phyloP scores from a whole-genome alignment of 1,140 invertebrate genomes.

The Zaprionus gabonicus region DNA sequence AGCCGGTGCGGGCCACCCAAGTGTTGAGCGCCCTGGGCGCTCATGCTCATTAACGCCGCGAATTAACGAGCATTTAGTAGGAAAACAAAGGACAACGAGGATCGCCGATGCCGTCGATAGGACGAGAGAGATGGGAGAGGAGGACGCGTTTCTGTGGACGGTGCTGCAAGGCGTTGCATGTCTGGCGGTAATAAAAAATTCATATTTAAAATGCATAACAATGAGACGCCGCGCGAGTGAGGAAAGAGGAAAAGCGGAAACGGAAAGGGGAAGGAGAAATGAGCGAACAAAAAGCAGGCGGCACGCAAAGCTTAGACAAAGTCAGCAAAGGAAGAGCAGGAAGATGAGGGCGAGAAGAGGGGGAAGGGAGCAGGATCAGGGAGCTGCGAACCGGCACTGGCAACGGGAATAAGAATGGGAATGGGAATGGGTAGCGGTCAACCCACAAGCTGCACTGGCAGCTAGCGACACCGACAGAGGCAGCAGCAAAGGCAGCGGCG shows the following conservation, averaged over 20 bases:
- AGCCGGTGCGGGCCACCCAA: conserved; percentile 39
- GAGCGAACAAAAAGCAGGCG: conserved; percentile 57
- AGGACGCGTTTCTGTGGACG: conserved; percentile 8
- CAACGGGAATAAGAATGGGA: conserved; percentile 4
- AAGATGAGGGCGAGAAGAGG: not conserved
- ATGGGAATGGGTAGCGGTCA: not conserved
- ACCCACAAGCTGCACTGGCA: not conserved
- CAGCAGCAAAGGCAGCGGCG: not conserved
- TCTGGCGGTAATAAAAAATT: conserved; percentile 71
- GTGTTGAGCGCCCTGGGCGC: conserved; percentile 37
- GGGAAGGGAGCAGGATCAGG: not conserved
- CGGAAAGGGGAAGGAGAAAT: not conserved
- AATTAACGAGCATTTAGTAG: conserved; percentile 74
- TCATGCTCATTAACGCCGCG: conserved; percentile 70
- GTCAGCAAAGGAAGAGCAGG: conserved; percentile 6
- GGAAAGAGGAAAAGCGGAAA: not conserved
- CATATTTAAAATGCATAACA: conserved; percentile 82
- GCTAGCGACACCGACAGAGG: not conserved
- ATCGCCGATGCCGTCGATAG: conserved; percentile 26
- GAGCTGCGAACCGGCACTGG: not conserved
- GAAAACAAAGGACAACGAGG: conserved; percentile 35
- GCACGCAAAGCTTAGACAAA: conserved; percentile 64
- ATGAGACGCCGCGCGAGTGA: conserved; percentile 48
- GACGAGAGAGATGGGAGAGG: not conserved
- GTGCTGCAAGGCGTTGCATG: conserved; percentile 51